These are phyloP conservation scores for Muscicapa comitata DNA, from an alignment of 2,797 vertebrate genomes.

Conservation along the genomic window DNA sequence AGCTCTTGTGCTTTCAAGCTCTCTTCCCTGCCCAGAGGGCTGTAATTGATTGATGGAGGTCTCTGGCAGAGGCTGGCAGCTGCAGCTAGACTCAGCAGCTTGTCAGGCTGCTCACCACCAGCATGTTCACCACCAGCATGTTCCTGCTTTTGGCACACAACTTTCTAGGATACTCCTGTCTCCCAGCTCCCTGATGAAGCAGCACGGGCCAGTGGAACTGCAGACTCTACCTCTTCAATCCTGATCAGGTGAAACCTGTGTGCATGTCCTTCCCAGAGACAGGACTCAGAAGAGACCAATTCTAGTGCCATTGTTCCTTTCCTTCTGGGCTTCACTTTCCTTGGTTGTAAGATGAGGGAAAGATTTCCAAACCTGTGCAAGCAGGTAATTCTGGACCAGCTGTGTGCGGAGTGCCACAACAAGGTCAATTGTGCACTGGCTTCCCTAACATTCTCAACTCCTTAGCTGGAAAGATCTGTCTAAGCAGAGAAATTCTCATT, in stretches of 20 bases:
- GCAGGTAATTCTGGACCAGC: not conserved
- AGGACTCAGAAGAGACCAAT: not conserved
- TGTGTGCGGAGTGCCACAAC: not conserved
- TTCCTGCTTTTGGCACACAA: not conserved
- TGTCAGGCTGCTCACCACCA: not conserved
- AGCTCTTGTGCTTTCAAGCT: not conserved
- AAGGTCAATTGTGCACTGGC: not conserved
- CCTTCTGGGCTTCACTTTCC: not conserved
- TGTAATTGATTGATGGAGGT: not conserved
- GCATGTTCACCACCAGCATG: not conserved
- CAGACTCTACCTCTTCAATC: not conserved
- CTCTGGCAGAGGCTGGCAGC: not conserved
- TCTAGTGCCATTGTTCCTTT: not conserved
- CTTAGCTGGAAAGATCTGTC: not conserved
- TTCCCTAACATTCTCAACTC: not conserved
- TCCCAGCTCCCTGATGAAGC: not conserved
- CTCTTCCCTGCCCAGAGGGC: not conserved
- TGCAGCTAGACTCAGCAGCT: not conserved
- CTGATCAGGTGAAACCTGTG: not conserved
- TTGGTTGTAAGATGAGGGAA: not conserved
- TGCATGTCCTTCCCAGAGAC: not conserved
- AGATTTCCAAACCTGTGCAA: not conserved
- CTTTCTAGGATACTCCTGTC: not conserved
- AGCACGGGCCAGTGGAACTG: fast-evolving
- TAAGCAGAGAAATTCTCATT: not conserved